Conservation (phyloP, 2,888 invertebrate genomes). For the Drosophila ochracea region DNA sequence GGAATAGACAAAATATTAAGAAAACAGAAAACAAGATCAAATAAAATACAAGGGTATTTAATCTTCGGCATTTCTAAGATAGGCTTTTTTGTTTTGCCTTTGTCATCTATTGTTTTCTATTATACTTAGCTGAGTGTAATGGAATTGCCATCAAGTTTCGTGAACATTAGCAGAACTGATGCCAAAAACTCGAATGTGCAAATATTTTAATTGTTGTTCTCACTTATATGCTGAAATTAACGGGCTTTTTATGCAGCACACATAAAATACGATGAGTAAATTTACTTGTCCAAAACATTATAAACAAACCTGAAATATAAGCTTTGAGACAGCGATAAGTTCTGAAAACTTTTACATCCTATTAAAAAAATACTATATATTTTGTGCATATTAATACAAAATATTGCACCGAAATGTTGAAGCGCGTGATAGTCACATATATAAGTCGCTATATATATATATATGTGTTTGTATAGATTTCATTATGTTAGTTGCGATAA, state of each 20-base stretch:
- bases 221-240: constrained; percentile 61
- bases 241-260: constrained; percentile 38
- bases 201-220: constrained; percentile 60
- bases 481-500: not conserved
- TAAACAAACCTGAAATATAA: constrained; percentile 29
- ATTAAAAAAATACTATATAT: not conserved
- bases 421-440: not conserved
- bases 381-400: not conserved
- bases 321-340: constrained; percentile 1
- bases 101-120: constrained; percentile 3
- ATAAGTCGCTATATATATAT: no score
- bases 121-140: not conserved
- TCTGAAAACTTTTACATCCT: constrained; percentile 1
- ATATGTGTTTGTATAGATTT: not conserved
- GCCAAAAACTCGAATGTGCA: constrained; percentile 33
- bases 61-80: not conserved
- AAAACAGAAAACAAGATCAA: not conserved
- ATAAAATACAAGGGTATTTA: not conserved
- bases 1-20: not conserved
- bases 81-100: not conserved
- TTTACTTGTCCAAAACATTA: constrained; percentile 8
- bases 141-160: not conserved
- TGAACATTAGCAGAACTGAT: constrained; percentile 6
- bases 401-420: not conserved
- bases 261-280: constrained; percentile 4